Evolutionary conservation across 1,140 invertebrate genomes (phyloP).

Genomic region (Drosophila neocordata): DNA sequence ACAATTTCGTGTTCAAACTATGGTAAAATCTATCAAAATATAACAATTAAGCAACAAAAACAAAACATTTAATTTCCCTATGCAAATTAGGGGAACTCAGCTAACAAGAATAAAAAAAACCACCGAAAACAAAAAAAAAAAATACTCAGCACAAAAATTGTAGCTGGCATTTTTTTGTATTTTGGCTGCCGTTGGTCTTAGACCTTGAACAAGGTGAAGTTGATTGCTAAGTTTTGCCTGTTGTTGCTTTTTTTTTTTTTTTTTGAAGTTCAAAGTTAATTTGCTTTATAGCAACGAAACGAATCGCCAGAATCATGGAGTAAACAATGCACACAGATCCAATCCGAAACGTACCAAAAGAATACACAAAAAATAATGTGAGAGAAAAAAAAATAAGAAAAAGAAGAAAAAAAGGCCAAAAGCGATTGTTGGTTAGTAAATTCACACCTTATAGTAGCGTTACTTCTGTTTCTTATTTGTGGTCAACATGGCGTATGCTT

Average conservation of each 20-base stretch:
- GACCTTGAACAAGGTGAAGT: conserved; percentile 80
- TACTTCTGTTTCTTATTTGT: conserved; percentile 1
- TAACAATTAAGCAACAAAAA: neutral
- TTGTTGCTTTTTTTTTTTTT: conserved; percentile 40
- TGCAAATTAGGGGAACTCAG: conserved; percentile 52
- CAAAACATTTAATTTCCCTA: conserved; percentile 72
- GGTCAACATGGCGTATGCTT: conserved; percentile 58
- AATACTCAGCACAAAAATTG: neutral
- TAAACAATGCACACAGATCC: conserved; percentile 54
- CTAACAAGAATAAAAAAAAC: conserved; percentile 24
- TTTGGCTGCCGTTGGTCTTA: conserved; percentile 59
- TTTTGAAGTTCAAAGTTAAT: conserved; percentile 79
- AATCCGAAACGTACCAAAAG: conserved; percentile 43
- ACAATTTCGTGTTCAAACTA: neutral
- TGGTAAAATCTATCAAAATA: neutral
- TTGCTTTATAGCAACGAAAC: conserved; percentile 48
- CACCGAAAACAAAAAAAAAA: conserved; percentile 28
- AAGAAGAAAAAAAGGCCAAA: conserved; percentile 45
- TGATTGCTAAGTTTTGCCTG: conserved; percentile 59
- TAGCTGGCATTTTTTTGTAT: conserved; percentile 28
- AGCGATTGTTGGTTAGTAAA: neutral
- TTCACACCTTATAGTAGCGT: neutral
- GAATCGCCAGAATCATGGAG: conserved; percentile 25
- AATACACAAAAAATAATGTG: conserved; percentile 47
- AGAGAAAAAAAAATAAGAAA: conserved; percentile 32